Conservation (phyloP, 1,140 invertebrate genomes). For the Philopotamus ludificatus region DNA sequence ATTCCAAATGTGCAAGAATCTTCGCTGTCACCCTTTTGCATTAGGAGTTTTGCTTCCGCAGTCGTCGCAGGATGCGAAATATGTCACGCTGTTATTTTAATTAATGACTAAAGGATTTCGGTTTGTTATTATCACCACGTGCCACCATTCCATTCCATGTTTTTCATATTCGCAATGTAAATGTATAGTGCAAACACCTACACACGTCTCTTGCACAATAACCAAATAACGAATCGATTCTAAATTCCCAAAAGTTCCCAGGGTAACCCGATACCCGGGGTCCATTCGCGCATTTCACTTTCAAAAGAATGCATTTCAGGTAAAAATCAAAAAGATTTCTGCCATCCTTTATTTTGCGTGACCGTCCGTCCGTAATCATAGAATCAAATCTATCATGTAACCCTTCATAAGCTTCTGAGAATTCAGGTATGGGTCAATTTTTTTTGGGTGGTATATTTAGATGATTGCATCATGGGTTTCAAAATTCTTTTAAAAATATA, state of each 20-base stretch:
- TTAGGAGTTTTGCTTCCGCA: not conserved
- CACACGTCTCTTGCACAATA: constrained; percentile 16
- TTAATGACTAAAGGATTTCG: too few species aligned
- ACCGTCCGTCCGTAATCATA: too few species aligned
- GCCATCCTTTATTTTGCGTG: too few species aligned
- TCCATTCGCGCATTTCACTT: constrained; percentile 37
- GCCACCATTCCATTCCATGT: not conserved
- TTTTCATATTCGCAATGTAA: not conserved
- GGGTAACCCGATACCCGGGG: constrained; percentile 37
- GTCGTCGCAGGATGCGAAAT: not conserved
- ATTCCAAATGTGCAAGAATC: not conserved
- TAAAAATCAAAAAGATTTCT: too few species aligned
- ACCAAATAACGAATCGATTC: too few species aligned
- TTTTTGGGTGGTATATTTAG: too few species aligned
- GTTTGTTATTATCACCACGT: not conserved
- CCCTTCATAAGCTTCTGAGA: too few species aligned
- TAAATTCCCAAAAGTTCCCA: constrained; percentile 29
- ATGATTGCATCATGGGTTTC: too few species aligned
- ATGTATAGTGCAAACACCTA: constrained; percentile 3
- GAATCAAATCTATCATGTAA: too few species aligned
- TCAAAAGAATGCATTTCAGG: constrained; percentile 33
- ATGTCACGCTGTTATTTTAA: too few species aligned
- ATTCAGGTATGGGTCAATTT: too few species aligned
- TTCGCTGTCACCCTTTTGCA: not conserved
- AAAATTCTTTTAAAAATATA: too few species aligned